Evolutionary conservation across 2,797 vertebrate species (phyloP).

Genomic region (Rhinoraja longicauda): DNA sequence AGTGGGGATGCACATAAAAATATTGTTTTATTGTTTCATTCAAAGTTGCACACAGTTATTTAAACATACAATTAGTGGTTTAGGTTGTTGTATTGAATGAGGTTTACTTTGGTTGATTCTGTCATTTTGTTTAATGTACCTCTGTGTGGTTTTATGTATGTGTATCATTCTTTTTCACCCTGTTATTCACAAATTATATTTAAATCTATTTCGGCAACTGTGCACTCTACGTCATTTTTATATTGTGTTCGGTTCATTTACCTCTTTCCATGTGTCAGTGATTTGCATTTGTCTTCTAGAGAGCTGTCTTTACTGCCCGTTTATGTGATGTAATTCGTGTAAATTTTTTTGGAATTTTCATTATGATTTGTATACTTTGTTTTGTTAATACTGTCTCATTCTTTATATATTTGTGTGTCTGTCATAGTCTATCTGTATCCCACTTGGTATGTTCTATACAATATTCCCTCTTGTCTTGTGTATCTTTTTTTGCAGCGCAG

Average conservation of each 20-base stretch:
- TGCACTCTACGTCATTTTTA: background rate
- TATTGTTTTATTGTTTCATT: background rate
- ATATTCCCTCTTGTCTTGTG: background rate
- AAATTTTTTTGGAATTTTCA: background rate
- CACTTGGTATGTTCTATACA: background rate
- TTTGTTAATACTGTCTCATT: background rate
- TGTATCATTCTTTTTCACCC: background rate
- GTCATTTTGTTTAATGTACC: background rate
- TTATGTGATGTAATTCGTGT: background rate
- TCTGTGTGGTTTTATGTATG: background rate
- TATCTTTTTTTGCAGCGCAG: constrained; percentile 49
- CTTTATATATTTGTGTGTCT: background rate
- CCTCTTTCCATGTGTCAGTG: background rate
- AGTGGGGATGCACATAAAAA: background rate
- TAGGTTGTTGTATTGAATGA: background rate
- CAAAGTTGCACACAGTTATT: background rate
- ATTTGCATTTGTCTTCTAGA: background rate
- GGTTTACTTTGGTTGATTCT: background rate
- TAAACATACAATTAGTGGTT: constrained; percentile 30
- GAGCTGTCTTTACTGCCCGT: background rate
- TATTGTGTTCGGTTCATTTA: background rate
- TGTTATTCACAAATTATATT: background rate
- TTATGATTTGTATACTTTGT: background rate
- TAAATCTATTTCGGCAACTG: background rate
- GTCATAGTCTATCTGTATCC: background rate